Base-by-base conservation (phyloP, 1,140 invertebrate species). In the Aphelenchoides fujianensis region DNA sequence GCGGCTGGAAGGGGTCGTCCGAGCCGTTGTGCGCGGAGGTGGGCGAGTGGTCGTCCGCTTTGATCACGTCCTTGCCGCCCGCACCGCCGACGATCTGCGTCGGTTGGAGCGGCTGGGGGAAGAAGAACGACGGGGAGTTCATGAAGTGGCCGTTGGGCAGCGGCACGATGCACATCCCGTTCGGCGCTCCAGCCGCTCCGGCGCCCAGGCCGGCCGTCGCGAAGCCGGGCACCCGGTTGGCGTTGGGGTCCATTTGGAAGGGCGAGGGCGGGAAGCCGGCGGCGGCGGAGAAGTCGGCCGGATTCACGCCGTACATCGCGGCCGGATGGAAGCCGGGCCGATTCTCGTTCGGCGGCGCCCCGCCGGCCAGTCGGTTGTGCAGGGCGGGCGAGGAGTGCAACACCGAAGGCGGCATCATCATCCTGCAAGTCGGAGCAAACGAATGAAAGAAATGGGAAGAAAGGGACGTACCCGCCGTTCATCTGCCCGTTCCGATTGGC, bases 11-110 rank as follows among this genome's bases (percentile, higher is more conserved):
- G 7, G 55, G 55, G 34, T 59, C 55, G 7, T 59, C 55, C n/a
- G n/a, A n/a, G n/a, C n/a, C n/a, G n/a, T n/a, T n/a, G 41, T 48
- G 41, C 12, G 23, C 41, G 23, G 12, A 12, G 23, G 41, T 16
- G 12, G 41, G 41, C 5, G 5, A 7, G 28, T 19, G 5, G 34
- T 5, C 19, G 23, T 23, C 55, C 19, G 5, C 5, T 59, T 59
- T 59, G 55, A 59, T 59, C 41, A 23, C 41, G 23, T 59, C 55
- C 23, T 59, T 59, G 55, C 55, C 55, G 55, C 5, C 55, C 27
- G 5, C 5, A 5, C 5, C 55, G 55, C 27, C 5, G 23, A 7
- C 5, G 23, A 59, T 23, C 5, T 5, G 5, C 7, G 55, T 59
- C 23, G 55, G 55, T 19, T 59, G 55, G 23, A 32, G 55, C 12